Percentiles rank a stretch among this genome's conserved stretches.
These are phyloP conservation scores for Chinchilla lanigera DNA, from an alignment of 2,113 vertebrate genomes.

Conservation along the genomic window DNA sequence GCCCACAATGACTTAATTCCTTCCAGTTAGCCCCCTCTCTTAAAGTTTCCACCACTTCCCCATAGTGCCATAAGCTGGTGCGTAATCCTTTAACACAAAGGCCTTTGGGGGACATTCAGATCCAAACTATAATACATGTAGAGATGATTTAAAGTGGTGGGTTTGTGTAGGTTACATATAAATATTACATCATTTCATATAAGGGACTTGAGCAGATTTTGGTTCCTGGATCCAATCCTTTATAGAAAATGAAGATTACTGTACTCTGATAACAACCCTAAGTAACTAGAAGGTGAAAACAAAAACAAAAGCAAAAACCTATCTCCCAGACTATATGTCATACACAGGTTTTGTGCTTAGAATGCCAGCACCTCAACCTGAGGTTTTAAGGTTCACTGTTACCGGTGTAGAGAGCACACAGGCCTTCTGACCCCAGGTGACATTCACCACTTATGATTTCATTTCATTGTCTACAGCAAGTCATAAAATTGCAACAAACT, in stretches of 20 bases:
- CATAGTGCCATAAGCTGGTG: neutral
- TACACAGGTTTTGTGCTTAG: neutral
- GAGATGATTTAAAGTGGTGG: neutral
- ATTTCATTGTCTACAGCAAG: neutral
- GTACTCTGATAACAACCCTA: neutral
- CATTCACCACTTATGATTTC: neutral
- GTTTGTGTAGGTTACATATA: neutral
- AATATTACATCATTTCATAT: neutral
- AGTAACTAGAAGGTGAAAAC: neutral
- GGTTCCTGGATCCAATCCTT: neutral
- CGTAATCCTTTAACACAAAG: neutral
- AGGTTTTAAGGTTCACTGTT: neutral
- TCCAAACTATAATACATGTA: neutral
- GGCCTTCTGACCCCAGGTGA: neutral
- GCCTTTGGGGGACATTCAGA: neutral
- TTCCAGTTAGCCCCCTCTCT: neutral
- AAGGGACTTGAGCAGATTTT: neutral
- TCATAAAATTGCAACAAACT: neutral
- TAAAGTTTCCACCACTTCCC: neutral
- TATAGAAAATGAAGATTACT: neutral
- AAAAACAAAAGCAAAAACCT: neutral
- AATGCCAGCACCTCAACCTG: neutral
- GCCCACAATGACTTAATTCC: neutral
- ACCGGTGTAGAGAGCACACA: neutral
- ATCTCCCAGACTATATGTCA: neutral